Evolutionary conservation across 1,140 invertebrate genomes (phyloP).

Genomic region (Caligus rogercresseyi): DNA sequence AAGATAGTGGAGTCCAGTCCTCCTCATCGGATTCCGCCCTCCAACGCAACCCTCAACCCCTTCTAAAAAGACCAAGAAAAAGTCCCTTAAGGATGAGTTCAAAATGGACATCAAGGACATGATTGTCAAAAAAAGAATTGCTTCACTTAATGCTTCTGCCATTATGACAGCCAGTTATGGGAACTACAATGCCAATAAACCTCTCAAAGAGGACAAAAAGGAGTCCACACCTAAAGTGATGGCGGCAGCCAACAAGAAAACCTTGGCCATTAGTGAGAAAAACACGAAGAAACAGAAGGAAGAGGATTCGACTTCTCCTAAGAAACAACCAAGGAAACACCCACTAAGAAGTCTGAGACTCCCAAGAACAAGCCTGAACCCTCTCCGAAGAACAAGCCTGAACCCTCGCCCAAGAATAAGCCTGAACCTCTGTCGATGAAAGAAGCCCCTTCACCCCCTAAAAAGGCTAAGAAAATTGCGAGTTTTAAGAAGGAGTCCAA

Average conservation of each 20-base stretch:
- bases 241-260: too few relatives aligned
- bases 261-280: too few relatives aligned
- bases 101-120: conserved; percentile 53
- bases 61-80: conserved; percentile 8
- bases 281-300: too few relatives aligned
- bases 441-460: too few relatives aligned
- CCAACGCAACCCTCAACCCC: background rate
- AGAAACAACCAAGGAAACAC: too few relatives aligned
- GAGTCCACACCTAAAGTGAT: too few relatives aligned
- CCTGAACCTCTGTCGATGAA: too few relatives aligned
- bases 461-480: background rate
- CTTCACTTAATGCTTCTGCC: conserved; percentile 73
- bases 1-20: conserved; percentile 3
- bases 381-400: too few relatives aligned
- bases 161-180: conserved; percentile 69
- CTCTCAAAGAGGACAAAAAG: background rate
- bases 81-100: conserved; percentile 23
- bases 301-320: too few relatives aligned
- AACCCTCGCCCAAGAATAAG: too few relatives aligned
- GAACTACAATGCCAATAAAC: background rate
- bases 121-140: conserved; percentile 74
- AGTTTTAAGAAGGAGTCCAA: background rate
- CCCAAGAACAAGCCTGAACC: too few relatives aligned
- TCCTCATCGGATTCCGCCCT: background rate
- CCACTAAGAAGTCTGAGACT: too few relatives aligned